phyloP scores from a whole-genome alignment of 2,888 invertebrate genomes.

The Brachynemurus nebulosus region DNA sequence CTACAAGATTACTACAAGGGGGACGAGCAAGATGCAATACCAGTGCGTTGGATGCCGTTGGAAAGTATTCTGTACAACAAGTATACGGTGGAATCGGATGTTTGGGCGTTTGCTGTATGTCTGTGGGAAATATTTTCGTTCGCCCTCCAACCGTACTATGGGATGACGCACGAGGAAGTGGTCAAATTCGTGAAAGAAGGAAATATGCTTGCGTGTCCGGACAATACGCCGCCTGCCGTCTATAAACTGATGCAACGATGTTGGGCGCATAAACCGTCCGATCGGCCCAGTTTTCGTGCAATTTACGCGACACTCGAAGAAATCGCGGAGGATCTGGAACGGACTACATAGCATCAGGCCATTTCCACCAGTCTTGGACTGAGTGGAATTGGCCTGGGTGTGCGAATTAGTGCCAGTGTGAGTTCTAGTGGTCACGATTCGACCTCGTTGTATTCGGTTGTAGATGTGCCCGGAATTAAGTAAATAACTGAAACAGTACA shows the following conservation, averaged over 20 bases:
- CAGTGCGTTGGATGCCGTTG: slow-evolving; percentile 95
- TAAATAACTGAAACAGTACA: no score
- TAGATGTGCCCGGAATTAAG: slow-evolving; percentile 9
- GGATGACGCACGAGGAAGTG: slow-evolving; percentile 95
- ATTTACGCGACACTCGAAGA: slow-evolving; percentile 67
- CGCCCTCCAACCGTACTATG: slow-evolving; percentile 92
- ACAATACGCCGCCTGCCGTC: slow-evolving; percentile 71
- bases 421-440: slow-evolving; percentile 7
- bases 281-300: slow-evolving; percentile 73
- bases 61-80: slow-evolving; percentile 94
- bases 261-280: slow-evolving; percentile 77
- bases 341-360: slow-evolving; percentile 9
- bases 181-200: slow-evolving; percentile 90
- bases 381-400: slow-evolving; percentile 4
- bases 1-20: slow-evolving; percentile 92
- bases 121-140: slow-evolving; percentile 96
- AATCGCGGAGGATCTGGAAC: slow-evolving; percentile 35
- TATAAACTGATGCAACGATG: slow-evolving; percentile 90
- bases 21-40: slow-evolving; percentile 89
- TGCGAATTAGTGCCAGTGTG: slow-evolving; percentile 5
- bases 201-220: slow-evolving; percentile 78
- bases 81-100: slow-evolving; percentile 90
- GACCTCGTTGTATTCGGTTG: slow-evolving; percentile 7
- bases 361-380: slow-evolving; percentile 1
- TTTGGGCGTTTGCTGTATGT: slow-evolving; percentile 95